These are phyloP conservation scores for Drosophila persimilis DNA, from an alignment of 1,140 invertebrate genomes.

Conservation along the genomic window DNA sequence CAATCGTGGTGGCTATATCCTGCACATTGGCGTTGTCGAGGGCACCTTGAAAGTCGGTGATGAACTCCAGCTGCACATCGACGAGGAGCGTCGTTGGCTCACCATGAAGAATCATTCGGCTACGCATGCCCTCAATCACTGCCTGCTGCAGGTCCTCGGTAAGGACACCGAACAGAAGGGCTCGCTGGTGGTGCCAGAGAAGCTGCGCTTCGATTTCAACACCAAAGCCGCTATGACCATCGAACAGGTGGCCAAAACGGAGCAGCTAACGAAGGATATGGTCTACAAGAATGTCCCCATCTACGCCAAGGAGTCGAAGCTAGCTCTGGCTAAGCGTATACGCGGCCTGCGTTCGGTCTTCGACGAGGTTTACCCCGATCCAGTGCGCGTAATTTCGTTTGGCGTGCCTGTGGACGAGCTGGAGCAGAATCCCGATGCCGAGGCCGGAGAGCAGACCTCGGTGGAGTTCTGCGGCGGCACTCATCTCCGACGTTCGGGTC, in stretches of 20 bases:
- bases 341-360: slow-evolving; percentile 98
- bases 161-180: slow-evolving; percentile 98
- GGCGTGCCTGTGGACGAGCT: slow-evolving; percentile 96
- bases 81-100: slow-evolving; percentile 91
- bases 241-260: slow-evolving; percentile 93
- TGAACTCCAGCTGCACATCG: slow-evolving; percentile 91
- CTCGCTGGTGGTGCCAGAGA: slow-evolving; percentile 98
- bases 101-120: slow-evolving; percentile 99
- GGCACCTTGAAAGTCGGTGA: slow-evolving; percentile 95
- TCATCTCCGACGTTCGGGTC: slow-evolving; percentile 94
- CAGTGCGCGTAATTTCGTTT: slow-evolving; percentile 97
- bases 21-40: slow-evolving; percentile 95
- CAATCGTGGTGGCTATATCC: slow-evolving; percentile 96
- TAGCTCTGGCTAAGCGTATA: slow-evolving; percentile 90
- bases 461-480: slow-evolving; percentile 99
- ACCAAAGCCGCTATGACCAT: slow-evolving; percentile 95
- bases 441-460: slow-evolving; percentile 92
- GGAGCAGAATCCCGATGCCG: slow-evolving; percentile 92
- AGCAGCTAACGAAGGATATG: slow-evolving; percentile 91
- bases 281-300: slow-evolving; percentile 92
- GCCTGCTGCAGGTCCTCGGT: slow-evolving; percentile 93
- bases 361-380: slow-evolving; percentile 99
- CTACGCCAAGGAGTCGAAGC: slow-evolving; percentile 93
- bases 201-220: slow-evolving; percentile 98
- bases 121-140: slow-evolving; percentile 98